These are phyloP conservation scores for Acanthisitta chloris DNA, from an alignment of 2,113 vertebrate species.

Conservation along the genomic window DNA sequence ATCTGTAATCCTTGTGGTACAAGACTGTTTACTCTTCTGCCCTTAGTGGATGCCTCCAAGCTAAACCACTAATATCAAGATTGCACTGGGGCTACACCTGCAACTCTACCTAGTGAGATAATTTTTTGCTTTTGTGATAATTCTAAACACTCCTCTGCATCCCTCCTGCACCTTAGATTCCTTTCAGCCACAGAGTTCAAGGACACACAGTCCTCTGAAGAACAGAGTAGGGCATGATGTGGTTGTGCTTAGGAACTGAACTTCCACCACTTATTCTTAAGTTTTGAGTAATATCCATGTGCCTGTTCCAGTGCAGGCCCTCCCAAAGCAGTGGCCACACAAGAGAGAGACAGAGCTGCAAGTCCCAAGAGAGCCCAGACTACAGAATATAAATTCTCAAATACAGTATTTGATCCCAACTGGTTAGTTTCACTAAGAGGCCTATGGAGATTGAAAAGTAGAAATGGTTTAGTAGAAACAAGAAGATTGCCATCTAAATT, in stretches of 20 bases:
- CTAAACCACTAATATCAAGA: not conserved
- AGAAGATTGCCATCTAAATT: not conserved
- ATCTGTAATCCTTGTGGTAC: not conserved
- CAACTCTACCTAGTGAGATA: not conserved
- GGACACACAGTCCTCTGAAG: not conserved
- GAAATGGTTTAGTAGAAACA: not conserved
- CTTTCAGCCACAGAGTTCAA: not conserved
- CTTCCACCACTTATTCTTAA: not conserved
- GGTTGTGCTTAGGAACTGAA: not conserved
- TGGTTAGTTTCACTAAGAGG: not conserved
- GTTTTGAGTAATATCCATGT: not conserved
- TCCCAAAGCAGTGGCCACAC: not conserved
- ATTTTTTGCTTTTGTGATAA: not conserved
- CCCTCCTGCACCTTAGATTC: not conserved
- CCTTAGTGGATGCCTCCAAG: slow-evolving; percentile 7
- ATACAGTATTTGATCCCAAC: not conserved
- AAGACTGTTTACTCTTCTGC: not conserved
- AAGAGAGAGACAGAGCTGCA: not conserved
- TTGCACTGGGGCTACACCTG: not conserved
- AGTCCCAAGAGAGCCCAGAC: not conserved
- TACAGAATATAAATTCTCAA: not conserved
- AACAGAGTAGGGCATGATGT: not conserved
- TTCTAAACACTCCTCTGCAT: not conserved
- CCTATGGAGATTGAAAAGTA: not conserved
- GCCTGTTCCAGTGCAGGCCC: not conserved